phyloP scores from a whole-genome alignment of 2,113 vertebrate species.

The Talpa occidentalis region DNA sequence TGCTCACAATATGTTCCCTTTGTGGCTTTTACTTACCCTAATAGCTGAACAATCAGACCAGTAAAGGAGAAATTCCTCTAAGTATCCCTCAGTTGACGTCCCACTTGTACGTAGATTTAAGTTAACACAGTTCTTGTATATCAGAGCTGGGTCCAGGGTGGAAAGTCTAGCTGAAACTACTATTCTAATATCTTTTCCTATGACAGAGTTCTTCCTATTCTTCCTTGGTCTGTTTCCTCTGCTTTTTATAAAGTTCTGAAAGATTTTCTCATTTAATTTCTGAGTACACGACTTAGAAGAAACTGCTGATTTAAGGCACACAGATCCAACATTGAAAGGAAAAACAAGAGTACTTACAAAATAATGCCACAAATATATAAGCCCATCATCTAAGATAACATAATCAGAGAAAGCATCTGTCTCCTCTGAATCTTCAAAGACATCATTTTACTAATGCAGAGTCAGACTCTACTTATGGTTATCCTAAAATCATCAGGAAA shows the following conservation, averaged over 20 bases:
- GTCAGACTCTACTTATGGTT: neutral
- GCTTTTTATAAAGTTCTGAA: neutral
- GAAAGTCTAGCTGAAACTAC: neutral
- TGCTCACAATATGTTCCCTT: neutral
- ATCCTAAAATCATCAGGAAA: neutral
- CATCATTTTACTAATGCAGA: neutral
- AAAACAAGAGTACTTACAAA: constrained; percentile 3
- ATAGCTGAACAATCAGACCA: neutral
- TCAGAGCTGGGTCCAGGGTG: neutral
- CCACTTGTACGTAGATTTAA: neutral
- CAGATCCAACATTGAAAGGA: neutral
- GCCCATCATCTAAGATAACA: neutral
- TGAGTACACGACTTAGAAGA: neutral
- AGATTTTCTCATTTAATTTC: neutral
- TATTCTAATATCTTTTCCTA: neutral
- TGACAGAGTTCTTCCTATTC: neutral
- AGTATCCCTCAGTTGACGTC: neutral
- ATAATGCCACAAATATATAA: neutral
- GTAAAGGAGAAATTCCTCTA: neutral
- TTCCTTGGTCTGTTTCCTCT: neutral
- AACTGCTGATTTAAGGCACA: neutral
- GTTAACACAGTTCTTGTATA: neutral
- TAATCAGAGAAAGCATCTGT: neutral
- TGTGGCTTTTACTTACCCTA: neutral
- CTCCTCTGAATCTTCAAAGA: neutral